Base-by-base conservation (phyloP, 2,797 vertebrate genomes). In the Acrocephalus scirpaceus region DNA sequence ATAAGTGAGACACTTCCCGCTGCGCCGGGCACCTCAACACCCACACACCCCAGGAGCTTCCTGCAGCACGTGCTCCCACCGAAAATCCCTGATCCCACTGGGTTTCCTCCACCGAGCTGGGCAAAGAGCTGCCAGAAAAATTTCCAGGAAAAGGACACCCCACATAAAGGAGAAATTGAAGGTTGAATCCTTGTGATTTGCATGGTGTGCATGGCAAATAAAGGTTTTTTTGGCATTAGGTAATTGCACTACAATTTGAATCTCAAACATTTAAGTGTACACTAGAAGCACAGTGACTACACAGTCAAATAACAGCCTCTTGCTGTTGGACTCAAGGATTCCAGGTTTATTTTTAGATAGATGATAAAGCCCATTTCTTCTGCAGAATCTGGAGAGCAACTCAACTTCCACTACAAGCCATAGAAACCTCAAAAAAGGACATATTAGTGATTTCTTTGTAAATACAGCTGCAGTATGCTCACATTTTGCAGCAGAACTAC, bases 41-140 rank as follows among this genome's bases (percentile, higher is more conserved):
- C 32, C 21, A 8, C 15, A 10, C 13, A 2, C 7, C 4, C 34
- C 67, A 8, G n/a, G 3, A 16, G 70, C 25, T 45, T 16, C 54
- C 58, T 8, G 16, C 34, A 32, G 34, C 15, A 14, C 0, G 13
- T 4, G 16, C n/a, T 57, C 42, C 48, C 25, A 1, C 9, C 10
- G 5, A 40, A n/a, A 54, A 27, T 19, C 69, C 40, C 50, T 1
- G 16, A 47, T 48, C 27, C 29, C 10, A 3, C 0, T 0, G 10
- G 22, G 19, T 19, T 38, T 25, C 72, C 42, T 57, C 21, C 21
- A 8, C 13, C 1, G 15, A 51, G n/a, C 32, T 27, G 19, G 25
- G 32, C 26, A 50, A 58, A 58, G n/a, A 34, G 23, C 7, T 20
- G 32, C 1, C 0, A 60, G 62, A 5, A 15, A 13, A 22, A 45